These are phyloP conservation scores for Poeciliopsis infans DNA, from an alignment of 2,797 vertebrate species.

Conservation along the genomic window DNA sequence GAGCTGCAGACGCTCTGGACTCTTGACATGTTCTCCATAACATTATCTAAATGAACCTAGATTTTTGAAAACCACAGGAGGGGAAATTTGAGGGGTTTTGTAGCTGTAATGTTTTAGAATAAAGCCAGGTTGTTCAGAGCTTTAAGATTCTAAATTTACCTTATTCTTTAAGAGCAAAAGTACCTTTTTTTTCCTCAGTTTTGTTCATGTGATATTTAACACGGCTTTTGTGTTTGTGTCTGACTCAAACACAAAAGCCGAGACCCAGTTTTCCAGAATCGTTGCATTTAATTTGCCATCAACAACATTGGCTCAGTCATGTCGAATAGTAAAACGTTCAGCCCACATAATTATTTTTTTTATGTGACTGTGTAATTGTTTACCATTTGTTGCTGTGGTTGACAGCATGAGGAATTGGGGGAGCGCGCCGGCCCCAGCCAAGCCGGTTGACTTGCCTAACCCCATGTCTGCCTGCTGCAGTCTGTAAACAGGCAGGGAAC, in stretches of 20 bases:
- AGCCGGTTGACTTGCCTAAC: constrained; percentile 51
- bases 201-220: background rate
- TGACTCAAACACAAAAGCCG: background rate
- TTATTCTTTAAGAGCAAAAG: background rate
- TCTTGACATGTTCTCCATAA: background rate
- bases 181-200: background rate
- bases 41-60: background rate
- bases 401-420: constrained; percentile 46
- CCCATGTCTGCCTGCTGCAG: constrained; percentile 51
- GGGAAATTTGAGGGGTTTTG: background rate
- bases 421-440: constrained; percentile 48
- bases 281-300: background rate
- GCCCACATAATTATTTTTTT: background rate
- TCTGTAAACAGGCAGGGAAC: constrained; percentile 51
- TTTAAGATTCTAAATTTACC: background rate
- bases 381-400: constrained; percentile 22
- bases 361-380: constrained; percentile 27
- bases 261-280: background rate
- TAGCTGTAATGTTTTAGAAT: background rate
- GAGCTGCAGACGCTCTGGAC: background rate
- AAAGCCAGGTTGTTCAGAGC: background rate
- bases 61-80: background rate
- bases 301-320: background rate
- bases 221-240: background rate
- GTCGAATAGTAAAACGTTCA: constrained; percentile 20